Evolutionary conservation across 1,140 invertebrate species (phyloP), one percentile per base, ranked within the genome.

Genomic region (Drosophila seguyi): DNA sequence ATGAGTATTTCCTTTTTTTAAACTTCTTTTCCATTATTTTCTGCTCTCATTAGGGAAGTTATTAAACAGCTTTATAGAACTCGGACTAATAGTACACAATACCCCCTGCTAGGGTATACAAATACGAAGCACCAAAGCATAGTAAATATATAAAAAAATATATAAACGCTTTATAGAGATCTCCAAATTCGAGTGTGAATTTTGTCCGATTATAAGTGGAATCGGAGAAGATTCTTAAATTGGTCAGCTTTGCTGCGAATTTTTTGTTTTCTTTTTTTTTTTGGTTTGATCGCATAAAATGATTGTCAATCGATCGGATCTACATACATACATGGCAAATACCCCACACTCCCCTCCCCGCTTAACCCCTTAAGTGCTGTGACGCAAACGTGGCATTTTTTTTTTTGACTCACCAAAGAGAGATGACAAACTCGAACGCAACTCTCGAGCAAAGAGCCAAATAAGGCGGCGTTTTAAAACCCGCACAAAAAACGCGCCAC

Each of bases 401-500:
- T 27, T 62, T 83, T 52, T 52, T 61, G 59, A 61, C 57, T 55
- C 44, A 38, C 57, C 75, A 63, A 76, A 71, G 29, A 50, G 29
- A 34, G 25, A 48, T 48, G 61, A 68, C 63, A 69, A 36, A 42
- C 60, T 56, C 6, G 44, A 75, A 41, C 27, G 36, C 27, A 27
- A 31, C 60, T 66, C 44, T 41, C 31, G 63, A 38, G 38, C 77
- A 47, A 50, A 73, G 55, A 36, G 42, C 69, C 82, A 81, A 86
- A 85, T 85, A 86, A 50, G 81, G 81, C 61, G 62, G 67, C 67
- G 81, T 80, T 84, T 84, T 45, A 72, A 83, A 76, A 44, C 58
- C 72, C 75, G 45, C 72, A 50, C 47, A 67, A 79, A 67, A 79
- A 83, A 75, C 80, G 59, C 73, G 71, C 50, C 44, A 42, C 65